phyloP scores from a whole-genome alignment of 2,113 vertebrate genomes.

The Epinephelus moara region DNA sequence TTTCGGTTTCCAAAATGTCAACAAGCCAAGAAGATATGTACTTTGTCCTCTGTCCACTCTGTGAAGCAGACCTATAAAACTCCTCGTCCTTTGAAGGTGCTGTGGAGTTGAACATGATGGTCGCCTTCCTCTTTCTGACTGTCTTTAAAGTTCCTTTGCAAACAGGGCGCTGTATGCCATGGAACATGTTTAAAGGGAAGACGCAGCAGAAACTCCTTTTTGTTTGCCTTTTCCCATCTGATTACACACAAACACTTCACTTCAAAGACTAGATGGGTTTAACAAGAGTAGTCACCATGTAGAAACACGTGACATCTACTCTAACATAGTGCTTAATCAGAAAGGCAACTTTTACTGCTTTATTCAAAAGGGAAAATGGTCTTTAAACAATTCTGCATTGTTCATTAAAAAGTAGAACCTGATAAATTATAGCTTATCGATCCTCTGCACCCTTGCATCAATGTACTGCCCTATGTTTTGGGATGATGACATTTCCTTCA shows the following conservation, averaged over 20 bases:
- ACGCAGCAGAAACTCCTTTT: slow-evolving; percentile 30
- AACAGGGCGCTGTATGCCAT: slow-evolving; percentile 65
- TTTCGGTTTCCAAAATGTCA: slow-evolving; percentile 55
- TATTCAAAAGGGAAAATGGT: background rate
- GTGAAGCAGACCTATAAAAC: slow-evolving; percentile 65
- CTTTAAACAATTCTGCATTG: background rate
- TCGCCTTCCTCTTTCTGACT: slow-evolving; percentile 40
- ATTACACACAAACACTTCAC: slow-evolving; percentile 9
- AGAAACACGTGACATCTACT: background rate
- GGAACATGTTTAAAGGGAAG: slow-evolving; percentile 66
- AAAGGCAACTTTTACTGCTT: background rate
- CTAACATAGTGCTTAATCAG: too few relatives aligned
- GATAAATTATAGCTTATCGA: background rate
- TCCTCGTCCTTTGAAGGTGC: slow-evolving; percentile 69
- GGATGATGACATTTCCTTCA: slow-evolving; percentile 9
- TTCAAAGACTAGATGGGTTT: slow-evolving; percentile 18
- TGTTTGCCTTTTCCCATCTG: background rate
- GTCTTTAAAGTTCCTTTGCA: slow-evolving; percentile 55
- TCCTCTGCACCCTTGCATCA: background rate
- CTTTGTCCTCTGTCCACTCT: slow-evolving; percentile 69
- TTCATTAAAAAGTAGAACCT: background rate
- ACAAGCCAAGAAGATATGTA: slow-evolving; percentile 45
- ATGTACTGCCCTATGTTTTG: background rate
- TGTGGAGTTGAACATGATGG: slow-evolving; percentile 52
- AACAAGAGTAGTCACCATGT: background rate